These are phyloP conservation scores for Desmophyllum pertusum DNA, from an alignment of 92 coral and sea anemone genomes.

Conservation along the genomic window DNA sequence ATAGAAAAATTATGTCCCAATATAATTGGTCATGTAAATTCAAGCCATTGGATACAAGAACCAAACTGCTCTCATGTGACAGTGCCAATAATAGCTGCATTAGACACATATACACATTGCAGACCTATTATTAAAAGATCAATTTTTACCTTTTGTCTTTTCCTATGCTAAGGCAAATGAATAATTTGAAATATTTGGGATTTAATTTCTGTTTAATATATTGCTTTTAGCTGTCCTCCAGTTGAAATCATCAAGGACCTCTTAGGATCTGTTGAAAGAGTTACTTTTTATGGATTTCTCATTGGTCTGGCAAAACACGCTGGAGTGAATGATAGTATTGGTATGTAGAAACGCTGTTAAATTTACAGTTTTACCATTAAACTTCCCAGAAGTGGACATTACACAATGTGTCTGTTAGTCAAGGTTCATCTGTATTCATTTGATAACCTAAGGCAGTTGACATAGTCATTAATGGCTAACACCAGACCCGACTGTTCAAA, in stretches of 20 bases:
- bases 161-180: not conserved
- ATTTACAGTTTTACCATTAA: no score
- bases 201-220: not conserved
- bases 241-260: constrained; percentile 71
- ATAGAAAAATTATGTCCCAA: not conserved
- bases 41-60: not conserved
- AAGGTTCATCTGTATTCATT: no score
- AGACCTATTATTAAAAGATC: no score
- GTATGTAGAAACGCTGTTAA: constrained; percentile 32
- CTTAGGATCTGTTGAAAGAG: constrained; percentile 79
- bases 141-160: not conserved
- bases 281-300: constrained; percentile 94
- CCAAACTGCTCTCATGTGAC: no score
- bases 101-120: no score
- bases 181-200: not conserved
- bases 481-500: no score
- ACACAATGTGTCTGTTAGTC: no score
- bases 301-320: constrained; percentile 96
- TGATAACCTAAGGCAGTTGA: no score
- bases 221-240: constrained; percentile 78
- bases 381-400: no score
- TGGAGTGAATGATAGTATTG: constrained; percentile 77
- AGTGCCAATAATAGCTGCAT: no score
- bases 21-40: not conserved
- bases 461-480: no score